Evolutionary conservation across 2,113 vertebrate genomes (phyloP).

Genomic region (Andinoacara biseriatus): DNA sequence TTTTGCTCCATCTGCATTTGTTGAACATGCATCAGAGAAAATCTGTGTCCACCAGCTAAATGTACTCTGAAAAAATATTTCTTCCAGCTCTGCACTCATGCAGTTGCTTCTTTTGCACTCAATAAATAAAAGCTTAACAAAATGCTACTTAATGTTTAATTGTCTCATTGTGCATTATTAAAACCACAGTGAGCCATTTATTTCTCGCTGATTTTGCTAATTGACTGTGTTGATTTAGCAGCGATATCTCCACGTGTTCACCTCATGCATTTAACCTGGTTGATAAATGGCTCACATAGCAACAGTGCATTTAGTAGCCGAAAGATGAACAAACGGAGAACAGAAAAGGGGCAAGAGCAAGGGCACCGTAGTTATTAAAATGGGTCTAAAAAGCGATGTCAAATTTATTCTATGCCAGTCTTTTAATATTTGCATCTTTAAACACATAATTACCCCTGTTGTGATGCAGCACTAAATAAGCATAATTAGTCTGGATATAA

Average conservation of each 20-base stretch:
- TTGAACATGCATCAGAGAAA: neutral
- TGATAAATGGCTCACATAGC: neutral
- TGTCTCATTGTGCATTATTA: conserved; percentile 53
- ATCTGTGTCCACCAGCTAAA: neutral
- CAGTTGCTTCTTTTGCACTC: conserved; percentile 19
- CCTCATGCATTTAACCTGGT: neutral
- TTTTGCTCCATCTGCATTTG: neutral
- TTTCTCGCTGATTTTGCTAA: conserved; percentile 43
- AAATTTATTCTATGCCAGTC: neutral
- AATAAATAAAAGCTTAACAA: conserved; percentile 64
- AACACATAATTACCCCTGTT: conserved; percentile 10
- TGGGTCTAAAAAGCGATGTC: neutral
- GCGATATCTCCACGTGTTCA: neutral
- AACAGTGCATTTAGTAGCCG: neutral
- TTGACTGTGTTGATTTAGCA: conserved; percentile 34
- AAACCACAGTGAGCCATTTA: conserved; percentile 44
- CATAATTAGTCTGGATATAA: conserved; percentile 35
- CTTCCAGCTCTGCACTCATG: conserved; percentile 24
- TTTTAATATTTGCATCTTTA: conserved; percentile 23
- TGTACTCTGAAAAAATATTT: neutral
- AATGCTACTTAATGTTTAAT: conserved; percentile 63
- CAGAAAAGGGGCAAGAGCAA: neutral
- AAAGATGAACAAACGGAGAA: neutral
- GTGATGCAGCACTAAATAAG: conserved; percentile 34
- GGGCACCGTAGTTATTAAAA: neutral